Evolutionary conservation across 2,797 vertebrate genomes (phyloP), one percentile per base, ranked within the genome.

Genomic region (Rhinogobio ventralis): DNA sequence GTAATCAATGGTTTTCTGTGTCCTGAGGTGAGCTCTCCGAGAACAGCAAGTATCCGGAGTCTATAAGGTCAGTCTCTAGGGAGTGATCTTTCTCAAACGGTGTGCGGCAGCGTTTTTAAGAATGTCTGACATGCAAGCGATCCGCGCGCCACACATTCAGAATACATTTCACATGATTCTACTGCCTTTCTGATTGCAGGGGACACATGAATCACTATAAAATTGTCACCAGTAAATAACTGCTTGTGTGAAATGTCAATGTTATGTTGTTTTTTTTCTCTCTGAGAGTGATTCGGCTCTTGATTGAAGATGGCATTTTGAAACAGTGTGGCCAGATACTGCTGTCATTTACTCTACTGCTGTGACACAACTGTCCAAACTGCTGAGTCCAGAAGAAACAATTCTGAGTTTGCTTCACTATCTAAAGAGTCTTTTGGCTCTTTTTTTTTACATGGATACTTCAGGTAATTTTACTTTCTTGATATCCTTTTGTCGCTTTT

Each of bases 51-150:
- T 71, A 15, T 69, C 8, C 33, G 33, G 49, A 45, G 79, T 77
- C 36, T 78, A 88, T 84, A 82, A 88, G 84, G 79, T 86, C 67
- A 81, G 79, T 76, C 84, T 72, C 79, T 17, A 36, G 75, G 64
- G 79, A 81, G 81, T 64, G 82, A 85, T 86, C 84, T 69, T 78
- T 75, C 78, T 73, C 51, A 87, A 83, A 80, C 71, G 1, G 7
- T 14, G 13, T 25, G 15, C 36, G 7, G 28, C 20, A 7, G 4
- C 20, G 17, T 33, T n/a, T n/a, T 51, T 5, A 60, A 62, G 4
- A 14, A 62, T 13, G 13, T 73, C 79, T 67, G 66, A 78, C 57
- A 77, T 55, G 28, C 53, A 57, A 42, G 71, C 66, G 46, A 80
- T 23, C 68, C 15, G 7, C 4, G 0, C 3, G 11, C 39, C 19